Percentiles rank a stretch among this genome's conserved stretches.
These are phyloP conservation scores for Pectinophora gossypiella DNA, from an alignment of 1,140 invertebrate genomes.

Conservation along the genomic window DNA sequence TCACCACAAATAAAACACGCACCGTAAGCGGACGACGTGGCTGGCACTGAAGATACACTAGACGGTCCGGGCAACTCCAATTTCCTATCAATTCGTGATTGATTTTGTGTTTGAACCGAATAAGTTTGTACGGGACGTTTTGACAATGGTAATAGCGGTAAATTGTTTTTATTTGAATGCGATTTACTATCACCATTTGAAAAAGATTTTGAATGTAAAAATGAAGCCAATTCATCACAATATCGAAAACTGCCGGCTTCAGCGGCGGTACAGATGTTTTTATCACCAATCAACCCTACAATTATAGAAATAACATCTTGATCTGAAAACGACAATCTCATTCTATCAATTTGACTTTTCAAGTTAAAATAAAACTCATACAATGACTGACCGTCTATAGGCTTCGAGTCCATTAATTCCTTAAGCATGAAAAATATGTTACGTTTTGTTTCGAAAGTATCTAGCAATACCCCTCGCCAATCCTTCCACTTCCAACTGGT, in stretches of 20 bases:
- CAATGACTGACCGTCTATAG: conserved; percentile 16
- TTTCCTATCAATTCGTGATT: too few relatives aligned
- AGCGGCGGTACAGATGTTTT: conserved; percentile 6
- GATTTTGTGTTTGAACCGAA: too few relatives aligned
- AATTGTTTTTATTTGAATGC: too few relatives aligned
- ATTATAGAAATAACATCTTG: too few relatives aligned
- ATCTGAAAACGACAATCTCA: conserved; percentile 6
- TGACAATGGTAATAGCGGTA: too few relatives aligned
- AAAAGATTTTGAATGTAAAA: conserved; percentile 9
- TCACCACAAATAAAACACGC: too few relatives aligned
- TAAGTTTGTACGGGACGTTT: too few relatives aligned
- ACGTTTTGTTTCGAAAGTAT: conserved; percentile 22
- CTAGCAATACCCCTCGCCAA: conserved; percentile 17
- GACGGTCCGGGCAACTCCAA: too few relatives aligned
- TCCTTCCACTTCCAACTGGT: conserved; percentile 27
- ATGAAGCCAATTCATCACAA: conserved; percentile 14
- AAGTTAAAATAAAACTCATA: conserved; percentile 28
- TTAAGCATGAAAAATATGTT: conserved; percentile 24
- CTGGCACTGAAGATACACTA: too few relatives aligned
- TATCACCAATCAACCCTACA: conserved; percentile 14
- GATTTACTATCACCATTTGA: background rate
- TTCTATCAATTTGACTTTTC: conserved; percentile 10
- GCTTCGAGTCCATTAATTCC: conserved; percentile 22
- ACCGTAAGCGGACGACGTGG: too few relatives aligned
- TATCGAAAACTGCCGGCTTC: conserved; percentile 9